phyloP scores from a whole-genome alignment of 2,113 vertebrate species.

The Lepus americanus region DNA sequence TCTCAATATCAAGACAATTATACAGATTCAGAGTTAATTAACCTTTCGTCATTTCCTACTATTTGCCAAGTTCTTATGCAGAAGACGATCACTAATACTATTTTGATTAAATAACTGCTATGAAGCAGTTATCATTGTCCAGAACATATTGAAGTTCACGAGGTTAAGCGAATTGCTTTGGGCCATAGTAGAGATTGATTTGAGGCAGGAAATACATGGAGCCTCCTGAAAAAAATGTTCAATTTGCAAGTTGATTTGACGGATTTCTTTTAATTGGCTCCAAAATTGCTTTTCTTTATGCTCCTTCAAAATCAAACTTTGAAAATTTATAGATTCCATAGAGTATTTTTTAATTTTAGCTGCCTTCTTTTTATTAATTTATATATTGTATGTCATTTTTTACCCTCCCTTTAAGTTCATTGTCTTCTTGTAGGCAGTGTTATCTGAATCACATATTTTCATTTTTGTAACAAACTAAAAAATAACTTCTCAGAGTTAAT shows the following conservation, averaged over 20 bases:
- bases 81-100: background rate
- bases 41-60: constrained; percentile 25
- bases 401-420: background rate
- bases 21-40: constrained; percentile 56
- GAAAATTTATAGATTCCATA: background rate
- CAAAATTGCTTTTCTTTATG: background rate
- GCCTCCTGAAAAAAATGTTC: background rate
- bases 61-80: constrained; percentile 13
- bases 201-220: background rate
- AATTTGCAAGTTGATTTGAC: constrained; percentile 28
- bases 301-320: background rate
- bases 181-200: background rate
- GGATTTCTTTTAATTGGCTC: background rate
- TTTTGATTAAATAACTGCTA: constrained; percentile 42
- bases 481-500: constrained; percentile 67
- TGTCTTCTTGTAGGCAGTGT: background rate
- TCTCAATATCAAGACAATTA: constrained; percentile 34
- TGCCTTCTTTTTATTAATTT: background rate
- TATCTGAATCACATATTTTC: constrained; percentile 60
- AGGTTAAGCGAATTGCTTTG: background rate
- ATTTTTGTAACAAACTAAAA: constrained; percentile 54
- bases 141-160: background rate
- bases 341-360: background rate
- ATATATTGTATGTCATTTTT: background rate
- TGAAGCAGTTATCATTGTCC: background rate